Conservation (phyloP, 1,140 invertebrate species). For the Melanaphis sacchari region DNA sequence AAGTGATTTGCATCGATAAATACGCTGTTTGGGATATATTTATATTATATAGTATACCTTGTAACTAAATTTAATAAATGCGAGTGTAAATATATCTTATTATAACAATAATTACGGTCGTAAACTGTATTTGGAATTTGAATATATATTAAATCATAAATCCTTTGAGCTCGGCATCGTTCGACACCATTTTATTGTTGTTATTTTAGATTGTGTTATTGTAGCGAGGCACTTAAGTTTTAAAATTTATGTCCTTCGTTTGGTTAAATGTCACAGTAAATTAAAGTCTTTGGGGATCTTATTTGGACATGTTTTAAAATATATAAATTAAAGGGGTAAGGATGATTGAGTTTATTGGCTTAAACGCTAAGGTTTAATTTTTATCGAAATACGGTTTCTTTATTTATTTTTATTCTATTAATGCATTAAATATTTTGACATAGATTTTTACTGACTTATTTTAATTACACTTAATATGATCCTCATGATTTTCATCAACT, state of each 20-base stretch:
- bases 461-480: background rate
- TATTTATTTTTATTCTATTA: background rate
- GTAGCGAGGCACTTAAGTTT: background rate
- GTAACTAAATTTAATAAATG: background rate
- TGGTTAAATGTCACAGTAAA: background rate
- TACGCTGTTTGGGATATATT: background rate
- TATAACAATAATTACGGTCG: constrained; percentile 24
- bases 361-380: background rate
- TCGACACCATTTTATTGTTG: constrained; percentile 29
- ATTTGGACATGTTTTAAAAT: background rate
- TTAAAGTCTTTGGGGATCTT: background rate
- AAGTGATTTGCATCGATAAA: background rate
- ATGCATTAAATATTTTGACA: background rate
- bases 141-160: background rate
- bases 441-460: background rate
- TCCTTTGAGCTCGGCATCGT: background rate
- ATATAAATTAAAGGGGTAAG: background rate
- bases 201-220: constrained; percentile 19
- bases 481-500: background rate
- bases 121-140: background rate
- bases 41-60: background rate
- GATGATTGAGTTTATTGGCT: background rate
- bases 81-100: background rate
- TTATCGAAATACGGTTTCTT: background rate
- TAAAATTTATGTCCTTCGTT: background rate